Evolutionary conservation across 2,797 vertebrate species (phyloP).

Genomic region (Acanthurus lineatus): DNA sequence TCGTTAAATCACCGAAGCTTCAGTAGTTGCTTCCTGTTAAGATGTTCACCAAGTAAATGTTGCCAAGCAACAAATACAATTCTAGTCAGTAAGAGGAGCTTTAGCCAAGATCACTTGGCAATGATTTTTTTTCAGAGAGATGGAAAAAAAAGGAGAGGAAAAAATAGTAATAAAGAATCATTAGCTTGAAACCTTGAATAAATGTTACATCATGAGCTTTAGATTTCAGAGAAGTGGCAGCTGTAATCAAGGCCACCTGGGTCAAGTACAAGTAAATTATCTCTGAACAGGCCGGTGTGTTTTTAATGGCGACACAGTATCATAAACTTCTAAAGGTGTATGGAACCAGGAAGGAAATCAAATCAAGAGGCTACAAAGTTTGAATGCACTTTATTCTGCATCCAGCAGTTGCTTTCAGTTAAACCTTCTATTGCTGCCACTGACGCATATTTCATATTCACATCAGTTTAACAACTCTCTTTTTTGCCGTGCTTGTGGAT

Average conservation of each 20-base stretch:
- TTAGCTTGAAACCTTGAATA: constrained; percentile 3
- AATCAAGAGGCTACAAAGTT: background rate
- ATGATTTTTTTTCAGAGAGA: constrained; percentile 17
- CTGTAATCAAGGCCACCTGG: background rate
- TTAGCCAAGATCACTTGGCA: constrained; percentile 52
- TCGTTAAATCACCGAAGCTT: constrained; percentile 65
- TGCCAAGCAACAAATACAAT: constrained; percentile 73
- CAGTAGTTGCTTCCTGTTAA: constrained; percentile 60
- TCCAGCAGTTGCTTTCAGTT: background rate
- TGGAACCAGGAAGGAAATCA: background rate
- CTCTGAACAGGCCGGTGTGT: background rate
- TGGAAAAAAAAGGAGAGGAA: background rate
- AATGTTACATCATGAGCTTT: constrained; percentile 19
- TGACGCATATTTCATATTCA: too few relatives aligned
- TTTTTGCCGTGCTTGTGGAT: too few relatives aligned
- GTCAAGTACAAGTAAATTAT: background rate
- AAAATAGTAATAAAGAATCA: constrained; percentile 10
- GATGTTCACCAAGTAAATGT: constrained; percentile 63
- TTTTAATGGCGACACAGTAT: background rate
- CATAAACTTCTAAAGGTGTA: background rate
- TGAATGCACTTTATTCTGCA: background rate
- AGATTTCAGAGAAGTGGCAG: constrained; percentile 11
- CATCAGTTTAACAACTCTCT: too few relatives aligned
- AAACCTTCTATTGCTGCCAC: background rate
- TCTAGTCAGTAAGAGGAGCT: constrained; percentile 33